phyloP scores from a whole-genome alignment of 2,797 vertebrate genomes.

The Phylloscopus collybita region DNA sequence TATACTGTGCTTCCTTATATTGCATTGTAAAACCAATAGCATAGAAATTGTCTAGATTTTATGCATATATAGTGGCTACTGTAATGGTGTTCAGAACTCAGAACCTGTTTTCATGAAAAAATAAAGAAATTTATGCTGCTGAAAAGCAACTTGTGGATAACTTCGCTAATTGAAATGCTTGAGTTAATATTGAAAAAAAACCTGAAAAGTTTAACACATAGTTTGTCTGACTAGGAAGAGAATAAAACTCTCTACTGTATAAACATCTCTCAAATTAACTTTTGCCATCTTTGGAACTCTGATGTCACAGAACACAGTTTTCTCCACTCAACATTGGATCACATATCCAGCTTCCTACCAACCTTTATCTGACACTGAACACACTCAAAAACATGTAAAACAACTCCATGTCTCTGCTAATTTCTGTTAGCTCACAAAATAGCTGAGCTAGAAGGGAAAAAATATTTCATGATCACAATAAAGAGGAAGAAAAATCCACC shows the following conservation, averaged over 20 bases:
- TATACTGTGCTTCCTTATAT: not conserved
- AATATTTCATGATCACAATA: not conserved
- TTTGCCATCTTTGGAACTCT: not conserved
- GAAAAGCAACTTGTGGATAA: not conserved
- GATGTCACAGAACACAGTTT: not conserved
- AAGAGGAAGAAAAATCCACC: not conserved
- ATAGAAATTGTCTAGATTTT: not conserved
- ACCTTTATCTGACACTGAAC: not conserved
- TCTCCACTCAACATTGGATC: not conserved
- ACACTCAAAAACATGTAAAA: not conserved
- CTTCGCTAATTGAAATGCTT: not conserved
- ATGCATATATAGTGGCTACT: not conserved
- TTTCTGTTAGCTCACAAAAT: not conserved
- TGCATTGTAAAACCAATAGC: not conserved
- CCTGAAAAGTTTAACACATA: accelerated
- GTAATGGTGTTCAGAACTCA: not conserved
- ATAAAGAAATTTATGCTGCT: not conserved
- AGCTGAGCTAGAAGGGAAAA: not conserved
- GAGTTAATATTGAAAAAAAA: not conserved
- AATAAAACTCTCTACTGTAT: not conserved
- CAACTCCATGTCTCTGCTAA: not conserved
- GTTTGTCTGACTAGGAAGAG: not conserved
- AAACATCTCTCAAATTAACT: not conserved
- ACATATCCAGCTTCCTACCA: not conserved
- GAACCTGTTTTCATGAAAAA: not conserved